These are phyloP conservation scores for Lamellibrachia satsuma DNA, from an alignment of 2,888 invertebrate species.

Conservation along the genomic window DNA sequence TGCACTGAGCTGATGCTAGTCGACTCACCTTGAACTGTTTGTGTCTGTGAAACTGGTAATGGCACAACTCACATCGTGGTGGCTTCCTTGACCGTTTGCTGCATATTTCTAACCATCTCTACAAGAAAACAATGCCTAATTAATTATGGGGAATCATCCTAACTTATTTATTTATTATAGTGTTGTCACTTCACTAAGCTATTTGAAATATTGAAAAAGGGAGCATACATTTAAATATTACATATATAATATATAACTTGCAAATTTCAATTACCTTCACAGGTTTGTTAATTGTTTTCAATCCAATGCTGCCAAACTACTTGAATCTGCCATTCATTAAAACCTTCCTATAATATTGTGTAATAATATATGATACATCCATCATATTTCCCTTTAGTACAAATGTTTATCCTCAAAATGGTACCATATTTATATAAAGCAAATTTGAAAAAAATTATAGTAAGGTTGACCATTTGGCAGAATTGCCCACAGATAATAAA, in stretches of 20 bases:
- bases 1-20: neutral
- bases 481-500: too few relatives aligned
- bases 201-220: neutral
- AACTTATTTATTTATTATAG: neutral
- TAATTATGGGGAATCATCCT: neutral
- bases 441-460: too few relatives aligned
- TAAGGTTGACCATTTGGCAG: too few relatives aligned
- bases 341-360: neutral
- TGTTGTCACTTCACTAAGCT: constrained; percentile 5
- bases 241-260: neutral
- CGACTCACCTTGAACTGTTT: constrained; percentile 68
- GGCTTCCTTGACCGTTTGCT: constrained; percentile 67
- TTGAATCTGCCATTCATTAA: neutral
- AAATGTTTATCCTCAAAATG: too few relatives aligned
- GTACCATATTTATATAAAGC: too few relatives aligned
- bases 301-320: neutral
- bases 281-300: neutral
- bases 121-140: constrained; percentile 41
- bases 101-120: constrained; percentile 70
- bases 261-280: neutral
- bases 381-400: too few relatives aligned
- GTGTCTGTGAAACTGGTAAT: constrained; percentile 68
- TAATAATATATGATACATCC: too few relatives aligned
- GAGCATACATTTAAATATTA: neutral
- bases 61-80: constrained; percentile 70